Evolutionary conservation across 2,797 vertebrate genomes (phyloP).

Genomic region (Babyrousa celebensis): DNA sequence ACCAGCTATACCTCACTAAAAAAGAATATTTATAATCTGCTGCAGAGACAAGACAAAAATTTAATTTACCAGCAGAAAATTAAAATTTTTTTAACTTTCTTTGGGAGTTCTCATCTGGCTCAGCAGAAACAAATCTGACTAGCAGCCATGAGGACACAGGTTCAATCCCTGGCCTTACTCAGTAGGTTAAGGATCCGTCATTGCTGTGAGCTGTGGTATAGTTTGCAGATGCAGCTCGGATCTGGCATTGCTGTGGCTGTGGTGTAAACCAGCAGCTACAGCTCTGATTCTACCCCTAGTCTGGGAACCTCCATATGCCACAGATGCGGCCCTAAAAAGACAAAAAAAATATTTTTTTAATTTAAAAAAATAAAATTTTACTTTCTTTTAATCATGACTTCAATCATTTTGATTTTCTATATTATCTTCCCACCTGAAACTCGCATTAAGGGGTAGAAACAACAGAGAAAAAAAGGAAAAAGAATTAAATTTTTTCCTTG

Average conservation of each 20-base stretch:
- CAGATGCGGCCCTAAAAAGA: not conserved
- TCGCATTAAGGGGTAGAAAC: not conserved
- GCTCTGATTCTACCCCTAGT: too few relatives aligned
- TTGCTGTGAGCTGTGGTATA: too few relatives aligned
- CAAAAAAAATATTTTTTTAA: constrained; percentile 18
- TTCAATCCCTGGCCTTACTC: too few relatives aligned
- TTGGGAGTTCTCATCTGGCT: too few relatives aligned
- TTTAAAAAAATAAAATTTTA: constrained; percentile 59
- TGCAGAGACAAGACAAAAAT: constrained; percentile 10
- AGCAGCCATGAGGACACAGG: too few relatives aligned
- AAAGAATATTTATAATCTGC: constrained; percentile 25
- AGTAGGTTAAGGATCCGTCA: too few relatives aligned
- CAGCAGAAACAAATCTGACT: too few relatives aligned
- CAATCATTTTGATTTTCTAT: constrained; percentile 57
- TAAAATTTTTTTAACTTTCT: not conserved
- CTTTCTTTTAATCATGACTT: constrained; percentile 47
- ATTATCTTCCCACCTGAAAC: constrained; percentile 2
- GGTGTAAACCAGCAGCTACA: too few relatives aligned
- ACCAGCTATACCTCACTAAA: not conserved
- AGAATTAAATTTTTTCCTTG: constrained; percentile 3
- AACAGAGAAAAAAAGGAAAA: not conserved
- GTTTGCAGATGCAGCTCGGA: too few relatives aligned
- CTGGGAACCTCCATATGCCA: too few relatives aligned
- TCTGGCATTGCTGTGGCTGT: too few relatives aligned
- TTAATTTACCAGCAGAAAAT: constrained; percentile 60